phyloP scores from a whole-genome alignment of 2,888 invertebrate genomes.

The Maniola hyperantus region DNA sequence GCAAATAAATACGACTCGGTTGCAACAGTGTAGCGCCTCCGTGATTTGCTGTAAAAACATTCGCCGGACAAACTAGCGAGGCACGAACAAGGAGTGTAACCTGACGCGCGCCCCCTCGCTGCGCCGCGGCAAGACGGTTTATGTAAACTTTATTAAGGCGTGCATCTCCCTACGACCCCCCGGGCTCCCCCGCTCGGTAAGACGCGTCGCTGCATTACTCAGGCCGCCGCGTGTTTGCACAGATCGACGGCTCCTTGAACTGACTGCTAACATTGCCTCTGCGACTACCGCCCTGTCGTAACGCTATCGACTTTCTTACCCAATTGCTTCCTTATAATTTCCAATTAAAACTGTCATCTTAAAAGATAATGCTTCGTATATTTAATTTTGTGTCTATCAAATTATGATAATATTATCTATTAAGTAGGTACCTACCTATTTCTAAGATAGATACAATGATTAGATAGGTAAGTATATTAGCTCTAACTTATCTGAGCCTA shows the following conservation, averaged over 20 bases:
- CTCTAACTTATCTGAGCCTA: too few species aligned
- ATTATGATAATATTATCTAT: not conserved
- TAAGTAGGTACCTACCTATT: not conserved
- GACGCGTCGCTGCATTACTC: slow-evolving; percentile 75
- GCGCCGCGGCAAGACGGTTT: slow-evolving; percentile 67
- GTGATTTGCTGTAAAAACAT: slow-evolving; percentile 78
- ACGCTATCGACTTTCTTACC: slow-evolving; percentile 62
- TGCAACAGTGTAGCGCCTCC: slow-evolving; percentile 70
- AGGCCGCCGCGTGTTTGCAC: slow-evolving; percentile 71
- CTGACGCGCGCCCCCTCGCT: slow-evolving; percentile 54
- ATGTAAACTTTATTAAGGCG: slow-evolving; percentile 79
- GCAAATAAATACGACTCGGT: slow-evolving; percentile 60
- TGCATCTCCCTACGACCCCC: slow-evolving; percentile 55
- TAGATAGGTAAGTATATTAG: too few species aligned
- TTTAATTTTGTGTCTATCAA: not conserved
- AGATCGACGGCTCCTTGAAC: slow-evolving; percentile 73
- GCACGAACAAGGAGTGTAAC: slow-evolving; percentile 61
- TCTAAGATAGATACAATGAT: not conserved
- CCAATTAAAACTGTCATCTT: not conserved
- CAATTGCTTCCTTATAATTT: slow-evolving; percentile 42
- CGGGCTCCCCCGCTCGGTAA: slow-evolving; percentile 55
- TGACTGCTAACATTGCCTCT: slow-evolving; percentile 57
- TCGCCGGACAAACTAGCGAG: slow-evolving; percentile 60
- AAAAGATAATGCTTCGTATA: not conserved
- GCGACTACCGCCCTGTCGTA: slow-evolving; percentile 43